A percentile compares a stretch with the other conserved stretches of the same genome.
Evolutionary conservation across 2,888 invertebrate species (phyloP).

Genomic region (Platycheirus rosarum): DNA sequence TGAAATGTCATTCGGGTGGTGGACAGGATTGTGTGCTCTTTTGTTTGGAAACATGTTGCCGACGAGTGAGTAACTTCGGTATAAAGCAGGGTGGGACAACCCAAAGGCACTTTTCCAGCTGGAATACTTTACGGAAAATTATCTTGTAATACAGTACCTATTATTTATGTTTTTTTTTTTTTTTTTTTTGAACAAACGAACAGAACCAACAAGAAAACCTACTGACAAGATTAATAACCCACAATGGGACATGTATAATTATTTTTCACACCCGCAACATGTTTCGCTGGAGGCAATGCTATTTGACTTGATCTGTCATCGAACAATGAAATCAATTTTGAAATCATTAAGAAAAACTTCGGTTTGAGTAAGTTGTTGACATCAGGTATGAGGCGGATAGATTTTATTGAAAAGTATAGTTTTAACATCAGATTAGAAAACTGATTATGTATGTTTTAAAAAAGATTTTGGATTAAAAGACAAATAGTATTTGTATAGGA

Average conservation of each 20-base stretch:
- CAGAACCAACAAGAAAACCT: conserved; percentile 13
- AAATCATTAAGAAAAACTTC: conserved; percentile 39
- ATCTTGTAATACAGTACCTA: conserved; percentile 15
- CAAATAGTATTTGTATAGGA: too few species aligned
- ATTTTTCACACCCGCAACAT: conserved; percentile 68
- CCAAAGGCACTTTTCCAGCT: not conserved
- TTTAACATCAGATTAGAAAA: too few species aligned
- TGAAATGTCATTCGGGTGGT: conserved; percentile 62
- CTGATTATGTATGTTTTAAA: too few species aligned
- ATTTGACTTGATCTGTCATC: conserved; percentile 58
- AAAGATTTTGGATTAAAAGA: too few species aligned
- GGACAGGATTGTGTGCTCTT: conserved; percentile 28
- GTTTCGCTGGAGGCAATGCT: conserved; percentile 42
- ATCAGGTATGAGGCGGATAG: not conserved
- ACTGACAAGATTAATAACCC: conserved; percentile 66
- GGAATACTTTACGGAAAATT: conserved; percentile 50
- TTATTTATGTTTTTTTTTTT: not conserved
- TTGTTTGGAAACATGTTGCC: conserved; percentile 63
- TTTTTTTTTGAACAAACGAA: not conserved
- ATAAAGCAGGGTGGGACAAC: not conserved
- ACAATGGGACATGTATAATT: conserved; percentile 45
- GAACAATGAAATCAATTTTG: conserved; percentile 64
- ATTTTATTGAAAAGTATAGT: too few species aligned
- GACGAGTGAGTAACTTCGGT: conserved; percentile 40
- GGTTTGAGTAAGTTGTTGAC: conserved; percentile 13